Base-by-base conservation (phyloP, 2,888 invertebrate genomes). In the Vanessa cardui region DNA sequence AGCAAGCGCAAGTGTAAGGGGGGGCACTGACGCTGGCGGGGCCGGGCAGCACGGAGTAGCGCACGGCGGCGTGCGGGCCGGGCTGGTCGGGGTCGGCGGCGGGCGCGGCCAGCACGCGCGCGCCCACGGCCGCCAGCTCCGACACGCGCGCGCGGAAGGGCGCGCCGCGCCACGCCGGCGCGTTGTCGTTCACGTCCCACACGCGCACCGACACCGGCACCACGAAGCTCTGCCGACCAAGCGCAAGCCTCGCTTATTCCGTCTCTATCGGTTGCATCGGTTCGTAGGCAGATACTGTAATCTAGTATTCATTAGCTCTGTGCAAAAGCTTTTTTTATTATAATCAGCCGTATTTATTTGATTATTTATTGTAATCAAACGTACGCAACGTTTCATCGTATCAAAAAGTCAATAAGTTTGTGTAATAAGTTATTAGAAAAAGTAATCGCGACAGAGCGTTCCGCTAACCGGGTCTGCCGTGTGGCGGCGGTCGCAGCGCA, bases 161-260 rank as follows among this genome's bases (percentile, higher is more conserved):
- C 1, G 96, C 96, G 74, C 96, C 96, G 69, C 94, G 92, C 94
- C 98, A 98, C 80, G 94, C 93, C 0, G 98, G 98, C 9, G 97
- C 96, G 88, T 98, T 98, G 89, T 98, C 98, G 85, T 98, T 98
- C 71, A 97, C 97, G 87, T 98, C 98, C 74, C 97, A 97, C 68
- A 98, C 98, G 76, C 97, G 94, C 62, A 97, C 95, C 75, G 96
- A 96, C 46, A 97, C 95, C 1, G 97, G 97, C 80, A 97, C 96
- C 66, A 96, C 94, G 83, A 96, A 96, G 73, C 95, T 96, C 94
- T 96, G 88, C 12, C 80, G n/a, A 15, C 6, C 26, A n/a, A 8
- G 39, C n/a, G n/a, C n/a, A n/a, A n/a, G n/a, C n/a, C n/a, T n/a
- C n/a, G n/a, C n/a, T n/a, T n/a, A n/a, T n/a, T n/a, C n/a, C n/a